Evolutionary conservation across 92 coral and sea anemone species (phyloP), one percentile per base, ranked within the genome.

Genomic region (Meandrina meandrites): DNA sequence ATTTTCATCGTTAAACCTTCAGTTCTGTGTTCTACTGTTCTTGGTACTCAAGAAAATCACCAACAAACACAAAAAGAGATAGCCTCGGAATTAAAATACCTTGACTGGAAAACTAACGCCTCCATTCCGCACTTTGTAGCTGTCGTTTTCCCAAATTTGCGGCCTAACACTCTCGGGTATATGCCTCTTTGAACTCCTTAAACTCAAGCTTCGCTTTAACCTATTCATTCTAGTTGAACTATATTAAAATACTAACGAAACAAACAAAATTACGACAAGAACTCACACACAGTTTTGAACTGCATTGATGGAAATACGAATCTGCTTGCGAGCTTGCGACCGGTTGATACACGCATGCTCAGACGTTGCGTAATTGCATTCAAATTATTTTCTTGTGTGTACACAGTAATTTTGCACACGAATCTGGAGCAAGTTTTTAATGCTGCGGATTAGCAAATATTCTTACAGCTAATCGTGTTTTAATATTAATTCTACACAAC

Each of bases 131-230:
- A 96, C 99, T 96, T 96, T 96, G 75, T 96, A 95, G 86, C 98
- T 93, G 87, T 96, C 99, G 88, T 95, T 96, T 81, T 96, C 99
- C 99, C 99, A 96, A 70, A 95, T 96, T 83, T 96, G 99, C 31
- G 99, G 99, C 68, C 99, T 94, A 19, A 93, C 92, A 69, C 99
- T 96, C 76, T 96, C 99, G 21, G 99, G 99, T 79, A 96, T 95
- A 79, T 93, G 98, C 53, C 99, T 89, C 51, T 96, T 92, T 30
- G 99, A 96, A 40, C 98, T 94, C 68, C 99, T 91, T 69, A 96
- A 89, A 88, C 99, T 96, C 7, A 96, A 81, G 73, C 98, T 95
- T 84, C 99, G 95, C 81, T 92, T 94, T 57, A 96, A 76, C 86
- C 92, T 91, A 87, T 96, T 95, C 99, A 96, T 96, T 28, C 66